These are phyloP conservation scores for Drosophila tropicalis DNA, from an alignment of 1,140 invertebrate genomes.

Conservation along the genomic window DNA sequence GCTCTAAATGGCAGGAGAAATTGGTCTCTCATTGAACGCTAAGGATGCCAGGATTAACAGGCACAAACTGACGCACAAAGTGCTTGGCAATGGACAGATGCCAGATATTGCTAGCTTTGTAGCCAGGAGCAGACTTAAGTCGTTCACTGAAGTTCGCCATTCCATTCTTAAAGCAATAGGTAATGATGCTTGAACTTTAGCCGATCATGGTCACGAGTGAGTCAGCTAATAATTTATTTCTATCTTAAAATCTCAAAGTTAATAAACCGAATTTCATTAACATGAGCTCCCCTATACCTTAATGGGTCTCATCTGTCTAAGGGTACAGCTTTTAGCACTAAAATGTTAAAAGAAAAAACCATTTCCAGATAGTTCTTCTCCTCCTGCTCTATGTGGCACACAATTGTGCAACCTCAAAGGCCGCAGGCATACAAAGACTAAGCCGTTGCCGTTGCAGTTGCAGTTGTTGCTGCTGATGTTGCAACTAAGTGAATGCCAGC, in stretches of 20 bases:
- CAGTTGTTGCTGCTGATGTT: conserved; percentile 11
- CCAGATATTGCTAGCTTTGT: too few relatives aligned
- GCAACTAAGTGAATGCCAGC: conserved; percentile 46
- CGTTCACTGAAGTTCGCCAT: too few relatives aligned
- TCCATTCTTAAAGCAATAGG: conserved; percentile 30
- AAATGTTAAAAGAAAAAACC: conserved; percentile 52
- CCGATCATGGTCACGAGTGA: conserved; percentile 9
- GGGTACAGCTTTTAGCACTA: conserved; percentile 30
- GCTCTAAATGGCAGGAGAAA: not conserved
- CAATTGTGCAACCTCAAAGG: conserved; percentile 55
- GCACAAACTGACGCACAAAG: conserved; percentile 1
- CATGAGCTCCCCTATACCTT: not conserved
- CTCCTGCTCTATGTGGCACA: not conserved
- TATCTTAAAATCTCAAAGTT: not conserved
- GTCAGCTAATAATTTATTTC: conserved; percentile 1
- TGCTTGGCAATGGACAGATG: not conserved
- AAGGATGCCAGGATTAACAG: conserved; percentile 37
- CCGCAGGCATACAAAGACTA: conserved; percentile 34
- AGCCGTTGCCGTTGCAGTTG: conserved; percentile 12
- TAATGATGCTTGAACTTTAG: conserved; percentile 63
- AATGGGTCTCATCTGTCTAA: conserved; percentile 10
- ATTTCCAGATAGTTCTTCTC: conserved; percentile 25
- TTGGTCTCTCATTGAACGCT: conserved; percentile 1
- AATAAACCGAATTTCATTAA: not conserved
- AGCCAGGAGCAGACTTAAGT: too few relatives aligned